Conservation (phyloP, 2,888 invertebrate genomes). For the Choreutis nemorana region DNA sequence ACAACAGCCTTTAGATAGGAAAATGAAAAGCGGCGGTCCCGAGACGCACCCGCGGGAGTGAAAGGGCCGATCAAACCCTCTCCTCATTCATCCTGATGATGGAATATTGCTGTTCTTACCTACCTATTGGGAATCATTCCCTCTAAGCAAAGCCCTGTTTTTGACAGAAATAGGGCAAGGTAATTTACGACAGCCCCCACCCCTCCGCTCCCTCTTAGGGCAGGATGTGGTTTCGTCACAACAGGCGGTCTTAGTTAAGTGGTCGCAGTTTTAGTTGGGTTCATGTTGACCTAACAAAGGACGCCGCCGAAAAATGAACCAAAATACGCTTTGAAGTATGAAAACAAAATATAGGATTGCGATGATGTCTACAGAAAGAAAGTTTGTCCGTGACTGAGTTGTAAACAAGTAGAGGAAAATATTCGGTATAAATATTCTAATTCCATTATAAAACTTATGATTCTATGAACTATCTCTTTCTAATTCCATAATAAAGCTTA, state of each 20-base stretch:
- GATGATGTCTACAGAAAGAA: conserved; percentile 7
- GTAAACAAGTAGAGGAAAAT: too few relatives aligned
- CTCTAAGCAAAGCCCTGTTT: conserved; percentile 23
- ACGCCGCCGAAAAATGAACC: conserved; percentile 16
- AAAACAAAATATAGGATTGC: conserved; percentile 9
- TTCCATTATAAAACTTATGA: too few relatives aligned
- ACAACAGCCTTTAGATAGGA: conserved; percentile 36
- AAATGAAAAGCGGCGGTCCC: conserved; percentile 51
- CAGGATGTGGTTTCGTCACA: conserved; percentile 17
- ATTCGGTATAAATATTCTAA: too few relatives aligned
- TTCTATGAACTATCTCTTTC: too few relatives aligned
- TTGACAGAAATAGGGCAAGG: conserved; percentile 34
- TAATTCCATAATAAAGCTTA: too few relatives aligned
- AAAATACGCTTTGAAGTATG: conserved; percentile 7
- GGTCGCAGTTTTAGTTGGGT: conserved; percentile 15
- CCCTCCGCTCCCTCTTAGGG: conserved; percentile 8
- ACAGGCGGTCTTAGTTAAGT: conserved; percentile 18
- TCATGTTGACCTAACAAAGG: conserved; percentile 18
- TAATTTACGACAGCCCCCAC: conserved; percentile 19
- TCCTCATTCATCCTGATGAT: conserved; percentile 43
- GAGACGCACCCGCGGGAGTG: conserved; percentile 36
- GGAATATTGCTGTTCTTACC: conserved; percentile 45
- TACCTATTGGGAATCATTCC: conserved; percentile 37
- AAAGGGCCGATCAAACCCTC: conserved; percentile 36
- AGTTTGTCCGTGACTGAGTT: conserved; percentile 9